Evolutionary conservation across 2,113 vertebrate genomes (phyloP).

Genomic region (Apus apus): DNA sequence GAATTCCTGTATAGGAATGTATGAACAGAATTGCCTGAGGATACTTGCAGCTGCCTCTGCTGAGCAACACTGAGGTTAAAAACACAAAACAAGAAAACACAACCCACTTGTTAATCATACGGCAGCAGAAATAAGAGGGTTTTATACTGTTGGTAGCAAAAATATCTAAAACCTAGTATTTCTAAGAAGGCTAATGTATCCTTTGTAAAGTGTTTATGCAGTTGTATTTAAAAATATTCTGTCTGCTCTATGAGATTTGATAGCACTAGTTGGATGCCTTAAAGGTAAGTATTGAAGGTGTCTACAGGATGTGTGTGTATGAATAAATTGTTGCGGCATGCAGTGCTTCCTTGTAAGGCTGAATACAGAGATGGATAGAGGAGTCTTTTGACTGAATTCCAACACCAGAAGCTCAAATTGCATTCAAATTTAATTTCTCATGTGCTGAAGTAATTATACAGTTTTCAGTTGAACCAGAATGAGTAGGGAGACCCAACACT

Average conservation of each 20-base stretch:
- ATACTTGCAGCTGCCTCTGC: neutral
- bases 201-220: neutral
- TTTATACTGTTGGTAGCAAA: neutral
- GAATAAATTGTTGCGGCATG: neutral
- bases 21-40: neutral
- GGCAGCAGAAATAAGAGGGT: neutral
- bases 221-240: neutral
- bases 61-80: neutral
- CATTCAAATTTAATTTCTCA: neutral
- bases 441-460: neutral
- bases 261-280: neutral
- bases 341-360: neutral
- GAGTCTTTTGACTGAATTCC: neutral
- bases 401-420: neutral
- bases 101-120: neutral
- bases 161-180: neutral
- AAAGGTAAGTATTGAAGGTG: neutral
- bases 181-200: neutral
- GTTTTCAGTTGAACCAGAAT: neutral
- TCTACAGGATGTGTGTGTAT: neutral
- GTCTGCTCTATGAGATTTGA: neutral
- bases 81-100: neutral
- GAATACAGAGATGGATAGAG: neutral
- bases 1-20: neutral
- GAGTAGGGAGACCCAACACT: no score